Evolutionary conservation across 2,797 vertebrate species (phyloP).

Genomic region (Pyrocephalus nanus): DNA sequence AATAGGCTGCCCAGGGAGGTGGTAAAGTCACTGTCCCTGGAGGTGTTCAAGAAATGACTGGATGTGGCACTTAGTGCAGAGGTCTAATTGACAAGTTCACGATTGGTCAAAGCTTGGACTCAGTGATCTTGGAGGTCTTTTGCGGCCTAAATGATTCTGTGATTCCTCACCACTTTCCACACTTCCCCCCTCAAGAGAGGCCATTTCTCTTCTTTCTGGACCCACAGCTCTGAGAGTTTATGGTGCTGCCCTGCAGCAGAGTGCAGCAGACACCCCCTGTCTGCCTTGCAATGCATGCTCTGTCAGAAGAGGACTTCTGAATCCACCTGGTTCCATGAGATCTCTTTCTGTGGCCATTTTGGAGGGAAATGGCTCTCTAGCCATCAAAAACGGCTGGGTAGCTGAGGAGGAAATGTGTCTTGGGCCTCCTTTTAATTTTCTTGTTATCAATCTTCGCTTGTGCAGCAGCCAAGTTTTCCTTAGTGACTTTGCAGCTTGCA

Average conservation of each 20-base stretch:
- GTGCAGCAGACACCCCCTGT: not conserved
- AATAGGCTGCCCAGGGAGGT: not conserved
- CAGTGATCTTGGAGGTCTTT: not conserved
- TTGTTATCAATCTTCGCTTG: not conserved
- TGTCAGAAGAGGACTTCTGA: not conserved
- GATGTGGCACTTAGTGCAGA: not conserved
- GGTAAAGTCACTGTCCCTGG: not conserved
- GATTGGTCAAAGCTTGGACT: not conserved
- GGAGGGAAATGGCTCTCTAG: not conserved
- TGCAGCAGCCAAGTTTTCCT: not conserved
- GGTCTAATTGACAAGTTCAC: not conserved
- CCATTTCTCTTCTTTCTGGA: not conserved
- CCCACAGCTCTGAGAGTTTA: not conserved
- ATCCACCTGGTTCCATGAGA: not conserved
- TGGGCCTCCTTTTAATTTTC: not conserved
- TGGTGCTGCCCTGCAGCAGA: not conserved
- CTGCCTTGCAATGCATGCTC: not conserved
- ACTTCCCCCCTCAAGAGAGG: not conserved
- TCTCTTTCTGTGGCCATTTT: not conserved
- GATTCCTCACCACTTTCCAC: not conserved
- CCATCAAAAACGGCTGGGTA: not conserved
- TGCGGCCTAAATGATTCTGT: not conserved
- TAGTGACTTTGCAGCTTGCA: not conserved
- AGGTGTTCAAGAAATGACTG: not conserved
- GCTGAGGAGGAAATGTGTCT: not conserved